These are phyloP conservation scores for Echinometra lucunter DNA, from an alignment of 53 echinoderm and acorn worm genomes.

Conservation along the genomic window DNA sequence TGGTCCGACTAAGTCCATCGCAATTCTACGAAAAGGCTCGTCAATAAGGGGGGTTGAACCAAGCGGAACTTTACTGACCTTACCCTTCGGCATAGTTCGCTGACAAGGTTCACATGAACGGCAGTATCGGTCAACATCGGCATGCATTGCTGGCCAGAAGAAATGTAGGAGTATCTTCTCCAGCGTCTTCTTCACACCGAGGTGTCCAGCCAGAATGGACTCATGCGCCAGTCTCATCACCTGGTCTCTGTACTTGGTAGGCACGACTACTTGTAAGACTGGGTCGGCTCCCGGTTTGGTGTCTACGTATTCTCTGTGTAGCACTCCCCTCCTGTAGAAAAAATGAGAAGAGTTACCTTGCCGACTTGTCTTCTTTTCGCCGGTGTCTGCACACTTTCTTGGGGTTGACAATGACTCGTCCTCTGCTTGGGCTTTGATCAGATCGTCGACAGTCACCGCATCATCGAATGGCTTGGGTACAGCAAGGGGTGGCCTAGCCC, in stretches of 20 bases:
- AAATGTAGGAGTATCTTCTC: constrained; percentile 49
- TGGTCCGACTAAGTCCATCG: constrained; percentile 62
- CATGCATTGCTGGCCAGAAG: constrained; percentile 65
- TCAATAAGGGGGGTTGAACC: constrained; percentile 62
- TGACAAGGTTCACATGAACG: constrained; percentile 57
- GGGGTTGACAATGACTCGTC: constrained; percentile 14
- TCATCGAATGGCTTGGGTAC: constrained; percentile 30
- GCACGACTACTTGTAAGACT: constrained; percentile 45
- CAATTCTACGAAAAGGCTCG: constrained; percentile 42
- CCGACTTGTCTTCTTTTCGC: constrained; percentile 31
- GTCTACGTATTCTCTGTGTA: not conserved
- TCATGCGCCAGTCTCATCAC: constrained; percentile 63
- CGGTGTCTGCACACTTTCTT: not conserved
- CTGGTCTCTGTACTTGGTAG: constrained; percentile 41
- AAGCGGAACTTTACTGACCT: constrained; percentile 58
- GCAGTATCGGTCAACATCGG: constrained; percentile 55
- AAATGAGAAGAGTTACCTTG: not conserved
- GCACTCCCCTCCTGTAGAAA: not conserved
- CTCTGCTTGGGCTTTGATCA: constrained; percentile 14
- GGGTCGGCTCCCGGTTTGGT: not conserved
- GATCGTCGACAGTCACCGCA: constrained; percentile 27
- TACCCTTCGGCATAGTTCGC: constrained; percentile 42
- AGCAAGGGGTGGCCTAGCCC: not conserved
- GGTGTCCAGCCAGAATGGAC: constrained; percentile 34
- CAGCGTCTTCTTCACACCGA: constrained; percentile 40